These are phyloP conservation scores for Eulemur coronatus DNA, from an alignment of 2,797 vertebrate species.

Conservation along the genomic window DNA sequence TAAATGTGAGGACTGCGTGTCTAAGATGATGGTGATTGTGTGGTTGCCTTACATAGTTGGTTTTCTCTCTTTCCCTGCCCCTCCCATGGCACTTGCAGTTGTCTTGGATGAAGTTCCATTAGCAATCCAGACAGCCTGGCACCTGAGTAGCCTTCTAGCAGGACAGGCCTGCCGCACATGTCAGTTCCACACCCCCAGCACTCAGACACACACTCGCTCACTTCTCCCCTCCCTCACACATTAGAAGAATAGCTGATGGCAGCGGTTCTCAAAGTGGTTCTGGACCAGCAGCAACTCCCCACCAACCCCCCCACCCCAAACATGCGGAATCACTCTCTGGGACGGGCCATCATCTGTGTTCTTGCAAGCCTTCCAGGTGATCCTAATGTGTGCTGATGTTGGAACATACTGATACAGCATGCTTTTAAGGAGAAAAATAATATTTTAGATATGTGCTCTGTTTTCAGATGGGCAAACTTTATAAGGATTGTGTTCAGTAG, in stretches of 20 bases:
- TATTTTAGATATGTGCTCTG: neutral
- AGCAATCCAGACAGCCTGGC: neutral
- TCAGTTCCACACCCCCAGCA: neutral
- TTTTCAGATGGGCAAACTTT: neutral
- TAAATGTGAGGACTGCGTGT: slow-evolving; percentile 58
- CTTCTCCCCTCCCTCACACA: accelerated
- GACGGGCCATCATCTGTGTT: accelerated
- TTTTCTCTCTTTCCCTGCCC: neutral
- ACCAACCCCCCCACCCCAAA: neutral
- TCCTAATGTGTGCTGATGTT: neutral
- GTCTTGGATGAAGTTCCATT: no score
- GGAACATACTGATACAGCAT: accelerated
- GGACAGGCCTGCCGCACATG: neutral
- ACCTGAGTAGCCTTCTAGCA: accelerated
- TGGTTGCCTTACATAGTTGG: accelerated
- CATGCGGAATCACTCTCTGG: neutral
- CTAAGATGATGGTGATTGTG: accelerated
- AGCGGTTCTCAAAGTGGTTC: neutral
- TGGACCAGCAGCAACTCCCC: neutral
- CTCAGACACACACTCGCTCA: neutral
- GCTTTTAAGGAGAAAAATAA: neutral
- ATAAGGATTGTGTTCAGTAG: neutral
- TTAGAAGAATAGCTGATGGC: accelerated
- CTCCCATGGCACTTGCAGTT: neutral
- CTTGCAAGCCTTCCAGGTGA: no score